phyloP scores from a whole-genome alignment of 2,797 vertebrate genomes.

The Corythornis leucogaster region DNA sequence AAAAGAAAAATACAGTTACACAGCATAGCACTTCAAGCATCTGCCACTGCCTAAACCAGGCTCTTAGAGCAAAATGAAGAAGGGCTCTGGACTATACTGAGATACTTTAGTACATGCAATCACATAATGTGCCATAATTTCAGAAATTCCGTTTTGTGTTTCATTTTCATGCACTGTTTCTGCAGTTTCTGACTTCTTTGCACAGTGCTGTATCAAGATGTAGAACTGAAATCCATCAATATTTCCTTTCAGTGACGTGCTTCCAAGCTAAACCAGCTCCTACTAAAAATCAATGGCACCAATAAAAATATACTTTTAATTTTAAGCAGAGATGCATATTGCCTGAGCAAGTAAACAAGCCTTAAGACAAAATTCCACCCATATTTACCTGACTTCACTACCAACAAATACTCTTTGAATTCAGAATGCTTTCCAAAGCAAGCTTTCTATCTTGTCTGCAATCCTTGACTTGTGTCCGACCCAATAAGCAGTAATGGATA shows the following conservation, averaged over 20 bases:
- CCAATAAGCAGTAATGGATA: background rate
- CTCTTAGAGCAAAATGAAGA: background rate
- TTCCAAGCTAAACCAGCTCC: background rate
- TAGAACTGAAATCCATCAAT: background rate
- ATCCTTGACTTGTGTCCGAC: background rate
- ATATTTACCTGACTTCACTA: background rate
- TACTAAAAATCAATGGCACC: background rate
- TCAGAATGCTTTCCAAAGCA: background rate
- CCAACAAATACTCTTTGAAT: background rate
- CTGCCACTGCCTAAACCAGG: background rate
- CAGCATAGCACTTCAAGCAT: background rate
- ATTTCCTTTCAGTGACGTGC: background rate
- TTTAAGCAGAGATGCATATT: background rate
- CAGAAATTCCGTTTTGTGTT: background rate
- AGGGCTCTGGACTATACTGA: background rate
- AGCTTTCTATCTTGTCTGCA: background rate
- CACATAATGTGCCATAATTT: background rate
- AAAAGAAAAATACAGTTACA: background rate
- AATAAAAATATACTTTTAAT: background rate
- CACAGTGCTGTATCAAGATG: background rate
- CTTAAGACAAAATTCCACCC: background rate
- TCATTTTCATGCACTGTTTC: background rate
- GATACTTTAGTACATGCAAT: background rate
- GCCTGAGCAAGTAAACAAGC: background rate
- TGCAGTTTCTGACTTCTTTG: background rate